Percentiles rank a stretch among this genome's conserved stretches.
Evolutionary conservation across 2,888 invertebrate species (phyloP).

Genomic region (Osmoderma eremita): DNA sequence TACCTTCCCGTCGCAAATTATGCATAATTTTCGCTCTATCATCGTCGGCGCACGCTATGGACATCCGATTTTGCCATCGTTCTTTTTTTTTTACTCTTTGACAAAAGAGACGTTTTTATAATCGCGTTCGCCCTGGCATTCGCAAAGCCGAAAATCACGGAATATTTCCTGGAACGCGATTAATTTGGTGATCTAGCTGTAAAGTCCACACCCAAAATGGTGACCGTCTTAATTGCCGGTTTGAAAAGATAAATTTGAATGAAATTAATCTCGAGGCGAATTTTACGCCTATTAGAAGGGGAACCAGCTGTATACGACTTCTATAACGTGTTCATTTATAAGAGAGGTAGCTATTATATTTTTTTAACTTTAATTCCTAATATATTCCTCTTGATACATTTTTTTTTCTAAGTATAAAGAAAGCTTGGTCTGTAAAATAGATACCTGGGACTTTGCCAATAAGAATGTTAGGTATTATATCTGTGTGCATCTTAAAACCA

Average conservation of each 20-base stretch:
- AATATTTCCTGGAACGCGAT: conserved; percentile 20
- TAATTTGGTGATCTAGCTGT: not conserved
- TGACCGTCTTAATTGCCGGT: not conserved
- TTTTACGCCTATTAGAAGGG: not conserved
- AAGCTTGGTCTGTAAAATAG: too few relatives aligned
- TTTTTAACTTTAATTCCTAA: too few relatives aligned
- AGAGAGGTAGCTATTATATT: too few relatives aligned
- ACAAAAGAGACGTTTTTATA: not conserved
- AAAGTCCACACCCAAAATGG: not conserved
- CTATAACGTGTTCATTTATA: too few relatives aligned
- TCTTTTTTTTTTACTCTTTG: conserved; percentile 11
- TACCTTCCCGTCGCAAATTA: conserved; percentile 19
- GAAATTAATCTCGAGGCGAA: conserved; percentile 16
- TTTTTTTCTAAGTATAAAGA: too few relatives aligned
- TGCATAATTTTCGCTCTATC: conserved; percentile 18
- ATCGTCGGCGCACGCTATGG: conserved; percentile 4
- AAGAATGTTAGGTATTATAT: too few relatives aligned
- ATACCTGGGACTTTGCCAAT: too few relatives aligned
- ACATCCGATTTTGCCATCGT: not conserved
- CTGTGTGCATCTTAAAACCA: too few relatives aligned
- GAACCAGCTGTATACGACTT: not conserved
- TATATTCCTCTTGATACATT: too few relatives aligned
- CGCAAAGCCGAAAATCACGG: conserved; percentile 9
- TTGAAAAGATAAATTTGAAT: conserved; percentile 18
- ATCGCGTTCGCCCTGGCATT: conserved; percentile 11